A percentile compares a stretch with the other conserved stretches of the same genome.
Conservation (phyloP, 2,888 invertebrate genomes). For the Diloba caeruleocephala region DNA sequence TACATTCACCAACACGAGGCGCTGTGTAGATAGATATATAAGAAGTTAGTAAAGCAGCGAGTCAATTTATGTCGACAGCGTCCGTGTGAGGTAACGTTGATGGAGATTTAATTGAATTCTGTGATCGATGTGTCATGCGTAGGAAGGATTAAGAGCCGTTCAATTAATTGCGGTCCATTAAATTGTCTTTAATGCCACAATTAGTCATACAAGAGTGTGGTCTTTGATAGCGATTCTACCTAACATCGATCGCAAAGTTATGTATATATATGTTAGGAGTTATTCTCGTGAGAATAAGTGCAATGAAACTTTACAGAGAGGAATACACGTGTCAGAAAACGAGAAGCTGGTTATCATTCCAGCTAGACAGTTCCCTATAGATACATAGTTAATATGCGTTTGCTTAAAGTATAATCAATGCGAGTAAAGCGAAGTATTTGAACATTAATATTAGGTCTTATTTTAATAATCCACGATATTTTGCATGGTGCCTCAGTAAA, state of each 20-base stretch:
- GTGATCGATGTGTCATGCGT: conserved; percentile 44
- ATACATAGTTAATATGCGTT: conserved; percentile 32
- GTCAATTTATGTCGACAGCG: conserved; percentile 67
- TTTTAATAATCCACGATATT: too few relatives aligned
- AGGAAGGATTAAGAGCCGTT: conserved; percentile 28
- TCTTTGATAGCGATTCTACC: conserved; percentile 21
- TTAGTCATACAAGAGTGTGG: conserved; percentile 19
- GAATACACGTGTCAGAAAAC: conserved; percentile 23
- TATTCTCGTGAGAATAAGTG: conserved; percentile 27
- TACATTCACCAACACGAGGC: conserved; percentile 61
- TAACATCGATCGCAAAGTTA: conserved; percentile 18
- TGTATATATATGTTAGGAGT: conserved; percentile 14
- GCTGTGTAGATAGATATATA: conserved; percentile 15
- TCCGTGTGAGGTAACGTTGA: conserved; percentile 59
- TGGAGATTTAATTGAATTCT: conserved; percentile 64
- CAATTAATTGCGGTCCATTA: conserved; percentile 39
- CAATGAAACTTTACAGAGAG: conserved; percentile 30
- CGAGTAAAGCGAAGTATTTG: conserved; percentile 20
- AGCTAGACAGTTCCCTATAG: conserved; percentile 12
- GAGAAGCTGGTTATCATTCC: conserved; percentile 22
- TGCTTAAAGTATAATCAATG: conserved; percentile 25
- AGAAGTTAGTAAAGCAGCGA: conserved; percentile 42
- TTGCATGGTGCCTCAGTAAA: too few relatives aligned
- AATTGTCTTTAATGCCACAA: conserved; percentile 29
- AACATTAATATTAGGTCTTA: conserved; percentile 48